Evolutionary conservation across 2,113 vertebrate genomes (phyloP).

Genomic region (Rhabdornis inornatus): DNA sequence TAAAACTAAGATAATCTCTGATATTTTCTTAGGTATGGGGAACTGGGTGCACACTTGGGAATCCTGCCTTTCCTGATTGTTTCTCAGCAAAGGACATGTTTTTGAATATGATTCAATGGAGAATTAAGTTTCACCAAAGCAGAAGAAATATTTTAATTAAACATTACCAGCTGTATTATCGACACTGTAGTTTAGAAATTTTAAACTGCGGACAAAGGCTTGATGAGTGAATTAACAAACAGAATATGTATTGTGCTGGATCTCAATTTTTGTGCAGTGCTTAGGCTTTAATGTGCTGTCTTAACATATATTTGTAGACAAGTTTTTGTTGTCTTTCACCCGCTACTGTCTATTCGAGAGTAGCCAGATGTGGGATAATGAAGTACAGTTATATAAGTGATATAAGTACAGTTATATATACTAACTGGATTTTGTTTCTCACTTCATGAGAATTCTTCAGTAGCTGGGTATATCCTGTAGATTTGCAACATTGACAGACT

Average conservation of each 20-base stretch:
- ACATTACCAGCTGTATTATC: neutral
- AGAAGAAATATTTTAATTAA: slow-evolving; percentile 38
- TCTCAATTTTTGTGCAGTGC: neutral
- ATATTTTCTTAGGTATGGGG: neutral
- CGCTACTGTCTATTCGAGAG: neutral
- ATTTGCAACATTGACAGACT: neutral
- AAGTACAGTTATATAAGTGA: too few relatives aligned
- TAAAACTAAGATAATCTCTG: neutral
- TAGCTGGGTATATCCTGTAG: neutral
- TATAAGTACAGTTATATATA: neutral
- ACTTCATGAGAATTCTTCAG: neutral
- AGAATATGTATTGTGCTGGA: neutral
- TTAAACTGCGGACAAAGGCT: neutral
- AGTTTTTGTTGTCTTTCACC: neutral
- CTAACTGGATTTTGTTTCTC: neutral
- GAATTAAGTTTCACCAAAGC: neutral
- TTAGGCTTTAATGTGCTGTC: neutral
- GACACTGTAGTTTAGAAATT: neutral
- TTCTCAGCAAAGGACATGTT: neutral
- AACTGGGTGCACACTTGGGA: neutral
- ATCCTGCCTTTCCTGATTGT: neutral
- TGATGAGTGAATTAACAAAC: neutral
- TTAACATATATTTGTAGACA: neutral
- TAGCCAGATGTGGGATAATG: neutral
- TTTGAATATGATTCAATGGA: neutral